phyloP scores from a whole-genome alignment of 2,113 vertebrate genomes.

The Corydoras maculifer region DNA sequence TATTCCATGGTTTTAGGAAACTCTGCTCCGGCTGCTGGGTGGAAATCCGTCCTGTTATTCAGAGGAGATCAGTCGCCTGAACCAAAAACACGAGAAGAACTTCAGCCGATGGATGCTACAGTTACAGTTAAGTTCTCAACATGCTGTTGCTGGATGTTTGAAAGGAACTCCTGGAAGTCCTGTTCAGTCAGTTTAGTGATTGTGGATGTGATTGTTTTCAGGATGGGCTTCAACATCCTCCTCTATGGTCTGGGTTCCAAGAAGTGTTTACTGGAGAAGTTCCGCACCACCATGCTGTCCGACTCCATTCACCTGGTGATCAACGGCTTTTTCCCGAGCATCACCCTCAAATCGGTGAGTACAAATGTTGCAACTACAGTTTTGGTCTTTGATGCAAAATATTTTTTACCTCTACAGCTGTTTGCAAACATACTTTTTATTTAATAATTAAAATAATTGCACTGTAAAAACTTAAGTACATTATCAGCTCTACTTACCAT shows the following conservation, averaged over 20 bases:
- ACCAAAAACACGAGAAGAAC: conserved; percentile 71
- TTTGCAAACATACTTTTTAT: too few species aligned
- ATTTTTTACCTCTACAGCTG: too few species aligned
- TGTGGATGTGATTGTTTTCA: conserved; percentile 40
- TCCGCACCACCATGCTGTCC: conserved; percentile 73
- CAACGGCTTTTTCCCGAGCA: conserved; percentile 95
- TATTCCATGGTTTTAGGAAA: conserved; percentile 66
- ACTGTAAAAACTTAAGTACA: too few species aligned
- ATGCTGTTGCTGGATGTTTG: too few species aligned
- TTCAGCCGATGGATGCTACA: conserved; percentile 96
- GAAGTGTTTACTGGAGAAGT: conserved; percentile 83
- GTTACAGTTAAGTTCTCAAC: conserved; percentile 73
- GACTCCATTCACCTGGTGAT: conserved; percentile 82
- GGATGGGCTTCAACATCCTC: conserved; percentile 88
- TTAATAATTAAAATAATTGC: too few species aligned
- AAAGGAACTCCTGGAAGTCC: too few species aligned
- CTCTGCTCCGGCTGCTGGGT: conserved; percentile 70
- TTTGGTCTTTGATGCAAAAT: too few species aligned
- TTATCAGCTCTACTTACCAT: too few species aligned
- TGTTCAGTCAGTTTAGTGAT: too few species aligned
- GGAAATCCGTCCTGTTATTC: conserved; percentile 71
- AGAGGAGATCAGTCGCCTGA: conserved; percentile 75
- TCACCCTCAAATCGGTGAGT: conserved; percentile 87
- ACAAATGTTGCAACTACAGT: too few species aligned
- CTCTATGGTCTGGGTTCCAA: conserved; percentile 95